Base-by-base conservation (phyloP, 2,797 vertebrate genomes). In the Mus minutoides region DNA sequence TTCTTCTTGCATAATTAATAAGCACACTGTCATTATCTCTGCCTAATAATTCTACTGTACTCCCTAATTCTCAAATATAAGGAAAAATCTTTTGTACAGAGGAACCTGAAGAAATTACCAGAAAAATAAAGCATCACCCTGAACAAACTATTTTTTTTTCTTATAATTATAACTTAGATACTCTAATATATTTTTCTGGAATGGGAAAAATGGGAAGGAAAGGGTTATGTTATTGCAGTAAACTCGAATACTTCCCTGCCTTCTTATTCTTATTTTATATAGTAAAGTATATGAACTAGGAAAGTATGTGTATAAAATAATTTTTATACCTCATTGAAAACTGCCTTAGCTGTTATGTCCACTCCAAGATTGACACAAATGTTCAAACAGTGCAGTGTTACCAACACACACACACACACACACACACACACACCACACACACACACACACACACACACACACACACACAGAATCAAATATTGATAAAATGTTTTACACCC, bases 41-140 rank as follows among this genome's bases (percentile, higher is more conserved):
- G 11, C 43, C 24, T 9, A 37, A 3, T 0, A 64, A 40, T 85
- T 1, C 1, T 46, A 52, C 29, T 3, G 26, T 49, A 16, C 0
- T 46, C 46, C 13, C 34, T 69, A 54, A 3, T 4, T 76, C 62
- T 90, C 58, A 77, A 62, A 29, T 54, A 1, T 52, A 67, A 54
- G 1, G 2, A 34, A 6, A 43, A 7, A 7, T 80, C 19, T 93
- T 29, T 77, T 10, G 6, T 64, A 69, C 12, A 64, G 0, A 21
- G 31, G 60, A 0, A 0, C 16, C 19, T 29, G 10, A 69, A 80
- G 6, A 43, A 84, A 37, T 54, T 62, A 79, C 62, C 34, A n/a
- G 90, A 29, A 10, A 10, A 29, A 56, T 0, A 40, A n/a, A 46
- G 60, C 13, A 64, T 2, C 1, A 10, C 7, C 2, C 29, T 71